phyloP scores from a whole-genome alignment of 2,888 invertebrate species.

The Perizoma affinitatum region DNA sequence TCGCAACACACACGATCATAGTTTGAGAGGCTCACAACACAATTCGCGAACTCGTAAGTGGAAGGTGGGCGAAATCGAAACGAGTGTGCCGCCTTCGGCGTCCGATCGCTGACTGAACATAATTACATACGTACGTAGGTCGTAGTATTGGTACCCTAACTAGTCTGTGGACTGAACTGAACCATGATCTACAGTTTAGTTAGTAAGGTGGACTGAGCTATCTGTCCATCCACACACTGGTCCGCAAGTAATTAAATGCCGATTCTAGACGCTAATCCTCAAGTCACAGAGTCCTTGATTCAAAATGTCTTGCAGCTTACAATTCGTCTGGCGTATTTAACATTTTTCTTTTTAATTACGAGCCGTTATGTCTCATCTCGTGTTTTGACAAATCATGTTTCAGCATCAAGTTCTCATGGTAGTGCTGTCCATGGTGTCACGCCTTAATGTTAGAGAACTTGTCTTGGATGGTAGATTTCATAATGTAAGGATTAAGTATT shows the following conservation, averaged over 20 bases:
- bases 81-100: constrained; percentile 45
- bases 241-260: constrained; percentile 14
- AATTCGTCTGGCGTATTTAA: background rate
- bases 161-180: background rate
- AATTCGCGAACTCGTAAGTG: constrained; percentile 49
- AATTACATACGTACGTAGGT: too few relatives aligned
- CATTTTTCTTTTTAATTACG: too few relatives aligned
- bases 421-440: too few relatives aligned
- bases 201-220: constrained; percentile 2
- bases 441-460: too few relatives aligned
- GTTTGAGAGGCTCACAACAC: constrained; percentile 43
- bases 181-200: too few relatives aligned
- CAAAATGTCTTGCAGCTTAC: background rate
- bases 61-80: constrained; percentile 7
- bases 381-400: too few relatives aligned
- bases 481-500: too few relatives aligned
- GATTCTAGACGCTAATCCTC: constrained; percentile 23
- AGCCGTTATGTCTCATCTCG: too few relatives aligned
- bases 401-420: too few relatives aligned
- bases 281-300: constrained; percentile 4
- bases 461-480: too few relatives aligned
- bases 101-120: constrained; percentile 56
- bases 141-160: constrained; percentile 6
- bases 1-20: constrained; percentile 29
- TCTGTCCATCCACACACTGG: constrained; percentile 18